A percentile compares a stretch with the other conserved stretches of the same genome.
Conservation (phyloP, 2,113 vertebrate species). For the Limanda limanda region DNA sequence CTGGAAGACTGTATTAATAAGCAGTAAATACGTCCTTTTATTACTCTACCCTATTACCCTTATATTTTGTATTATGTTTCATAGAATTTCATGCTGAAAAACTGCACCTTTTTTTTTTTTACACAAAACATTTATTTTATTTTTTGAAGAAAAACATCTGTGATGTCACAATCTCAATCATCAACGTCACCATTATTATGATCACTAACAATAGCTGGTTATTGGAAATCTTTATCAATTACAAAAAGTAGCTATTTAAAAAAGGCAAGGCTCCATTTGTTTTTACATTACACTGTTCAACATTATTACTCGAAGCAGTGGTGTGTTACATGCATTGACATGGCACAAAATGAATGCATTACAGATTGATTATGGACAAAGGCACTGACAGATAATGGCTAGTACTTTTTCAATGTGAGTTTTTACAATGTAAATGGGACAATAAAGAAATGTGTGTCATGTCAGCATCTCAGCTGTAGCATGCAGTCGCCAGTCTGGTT, state of each 20-base stretch:
- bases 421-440: slow-evolving; percentile 52
- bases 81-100: slow-evolving; percentile 56
- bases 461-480: slow-evolving; percentile 34
- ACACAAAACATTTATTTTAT: slow-evolving; percentile 34
- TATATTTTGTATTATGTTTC: slow-evolving; percentile 58
- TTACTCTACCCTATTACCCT: slow-evolving; percentile 50
- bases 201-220: slow-evolving; percentile 1
- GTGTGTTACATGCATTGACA: slow-evolving; percentile 34
- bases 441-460: slow-evolving; percentile 56
- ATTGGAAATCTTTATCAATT: slow-evolving; percentile 3
- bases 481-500: neutral
- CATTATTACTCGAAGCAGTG: slow-evolving; percentile 11
- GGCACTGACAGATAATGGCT: slow-evolving; percentile 38
- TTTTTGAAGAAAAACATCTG: slow-evolving; percentile 17
- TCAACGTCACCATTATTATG: neutral
- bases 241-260: slow-evolving; percentile 24
- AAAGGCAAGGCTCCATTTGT: slow-evolving; percentile 3
- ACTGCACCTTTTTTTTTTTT: slow-evolving; percentile 50
- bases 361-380: slow-evolving; percentile 36
- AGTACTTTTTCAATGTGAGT: slow-evolving; percentile 32
- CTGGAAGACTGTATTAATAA: slow-evolving; percentile 73
- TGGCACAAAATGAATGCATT: slow-evolving; percentile 29
- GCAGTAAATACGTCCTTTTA: slow-evolving; percentile 65
- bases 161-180: slow-evolving; percentile 11
- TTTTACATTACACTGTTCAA: neutral